These are phyloP conservation scores for Teleopsis dalmanni DNA, from an alignment of 1,140 invertebrate species.

Conservation along the genomic window DNA sequence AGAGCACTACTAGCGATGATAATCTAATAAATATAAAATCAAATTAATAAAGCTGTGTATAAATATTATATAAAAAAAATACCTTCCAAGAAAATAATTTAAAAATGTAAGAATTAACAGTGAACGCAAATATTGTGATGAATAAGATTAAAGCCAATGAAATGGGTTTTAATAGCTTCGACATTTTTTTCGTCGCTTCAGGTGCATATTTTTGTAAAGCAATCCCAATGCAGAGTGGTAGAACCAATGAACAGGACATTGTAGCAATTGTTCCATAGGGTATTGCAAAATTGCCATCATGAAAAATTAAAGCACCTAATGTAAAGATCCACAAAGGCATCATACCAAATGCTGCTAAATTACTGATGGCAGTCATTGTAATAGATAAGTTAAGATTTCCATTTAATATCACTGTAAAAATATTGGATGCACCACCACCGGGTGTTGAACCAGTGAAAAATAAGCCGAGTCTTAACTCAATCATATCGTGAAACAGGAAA, in stretches of 20 bases:
- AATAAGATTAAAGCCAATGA: slow-evolving; percentile 77
- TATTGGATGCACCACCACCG: slow-evolving; percentile 90
- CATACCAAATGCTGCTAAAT: slow-evolving; percentile 78
- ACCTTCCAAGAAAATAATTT: slow-evolving; percentile 81
- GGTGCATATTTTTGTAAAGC: slow-evolving; percentile 63
- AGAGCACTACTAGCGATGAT: slow-evolving; percentile 72
- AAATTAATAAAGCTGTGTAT: background rate
- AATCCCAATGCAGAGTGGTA: slow-evolving; percentile 77
- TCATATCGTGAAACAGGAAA: slow-evolving; percentile 60
- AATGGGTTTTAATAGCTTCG: slow-evolving; percentile 77
- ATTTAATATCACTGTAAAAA: slow-evolving; percentile 81
- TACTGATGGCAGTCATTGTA: slow-evolving; percentile 88
- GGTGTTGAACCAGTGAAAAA: slow-evolving; percentile 89
- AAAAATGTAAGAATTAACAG: slow-evolving; percentile 88
- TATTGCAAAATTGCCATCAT: slow-evolving; percentile 59
- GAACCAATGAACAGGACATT: slow-evolving; percentile 68
- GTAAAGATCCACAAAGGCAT: slow-evolving; percentile 95
- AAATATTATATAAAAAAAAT: slow-evolving; percentile 35
- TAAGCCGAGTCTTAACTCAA: slow-evolving; percentile 72
- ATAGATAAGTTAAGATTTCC: slow-evolving; percentile 86
- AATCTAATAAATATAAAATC: slow-evolving; percentile 52
- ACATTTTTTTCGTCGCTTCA: slow-evolving; percentile 59
- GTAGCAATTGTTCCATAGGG: slow-evolving; percentile 74
- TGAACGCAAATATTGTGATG: slow-evolving; percentile 85
- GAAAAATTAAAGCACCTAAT: slow-evolving; percentile 75